A percentile compares a stretch with the other conserved stretches of the same genome.
phyloP scores from a whole-genome alignment of 1,140 invertebrate genomes.

The Akabosia matsudoensis region DNA sequence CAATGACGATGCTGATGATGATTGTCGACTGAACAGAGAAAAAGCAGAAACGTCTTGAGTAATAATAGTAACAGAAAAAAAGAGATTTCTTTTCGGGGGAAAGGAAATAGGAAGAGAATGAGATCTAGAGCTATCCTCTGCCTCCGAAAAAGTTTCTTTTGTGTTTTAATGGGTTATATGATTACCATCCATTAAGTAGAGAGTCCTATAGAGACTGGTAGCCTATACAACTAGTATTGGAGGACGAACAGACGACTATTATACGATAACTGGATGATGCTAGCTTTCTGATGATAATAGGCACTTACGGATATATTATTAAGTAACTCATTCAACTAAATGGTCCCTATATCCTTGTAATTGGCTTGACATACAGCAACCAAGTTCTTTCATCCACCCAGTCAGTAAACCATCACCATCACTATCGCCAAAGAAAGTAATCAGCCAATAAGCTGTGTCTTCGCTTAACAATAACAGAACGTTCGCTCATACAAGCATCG shows the following conservation, averaged over 20 bases:
- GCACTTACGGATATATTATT: constrained; percentile 25
- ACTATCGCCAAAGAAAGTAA: background rate
- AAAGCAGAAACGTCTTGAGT: background rate
- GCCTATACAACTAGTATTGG: no score
- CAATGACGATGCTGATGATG: background rate
- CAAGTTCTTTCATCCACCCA: background rate
- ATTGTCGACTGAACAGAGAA: background rate
- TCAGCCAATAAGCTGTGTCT: background rate
- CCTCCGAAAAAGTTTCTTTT: background rate
- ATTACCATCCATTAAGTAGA: background rate
- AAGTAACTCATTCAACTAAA: constrained; percentile 13
- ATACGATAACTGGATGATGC: background rate
- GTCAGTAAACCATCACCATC: background rate
- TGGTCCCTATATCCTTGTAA: constrained; percentile 23
- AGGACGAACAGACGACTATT: background rate
- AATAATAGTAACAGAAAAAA: background rate
- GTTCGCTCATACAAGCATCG: no score
- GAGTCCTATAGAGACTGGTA: no score
- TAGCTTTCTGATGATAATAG: constrained; percentile 19
- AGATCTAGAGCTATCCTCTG: background rate
- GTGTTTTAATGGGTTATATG: background rate
- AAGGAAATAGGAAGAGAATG: background rate
- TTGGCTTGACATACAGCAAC: background rate
- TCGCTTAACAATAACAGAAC: no score
- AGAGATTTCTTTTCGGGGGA: background rate